These are phyloP conservation scores for Orthosia incerta DNA, from an alignment of 2,888 invertebrate species.

Conservation along the genomic window DNA sequence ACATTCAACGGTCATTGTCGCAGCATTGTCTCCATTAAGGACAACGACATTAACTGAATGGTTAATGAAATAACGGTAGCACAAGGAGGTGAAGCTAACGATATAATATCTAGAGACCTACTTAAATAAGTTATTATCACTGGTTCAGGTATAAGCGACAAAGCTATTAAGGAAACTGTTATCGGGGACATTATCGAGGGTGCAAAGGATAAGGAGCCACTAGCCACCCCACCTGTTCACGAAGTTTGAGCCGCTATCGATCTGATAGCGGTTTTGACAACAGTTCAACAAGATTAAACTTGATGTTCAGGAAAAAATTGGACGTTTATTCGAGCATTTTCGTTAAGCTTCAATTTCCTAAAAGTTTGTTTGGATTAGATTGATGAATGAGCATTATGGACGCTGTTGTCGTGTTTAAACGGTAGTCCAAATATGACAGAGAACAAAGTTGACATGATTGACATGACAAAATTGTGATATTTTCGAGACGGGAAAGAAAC, in stretches of 20 bases:
- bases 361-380: slow-evolving; percentile 38
- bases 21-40: slow-evolving; percentile 54
- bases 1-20: slow-evolving; percentile 48
- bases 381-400: slow-evolving; percentile 34
- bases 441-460: slow-evolving; percentile 52
- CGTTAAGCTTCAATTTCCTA: slow-evolving; percentile 42
- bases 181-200: slow-evolving; percentile 70
- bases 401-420: slow-evolving; percentile 29
- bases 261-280: slow-evolving; percentile 65
- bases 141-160: slow-evolving; percentile 69
- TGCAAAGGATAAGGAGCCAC: slow-evolving; percentile 65
- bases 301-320: slow-evolving; percentile 36
- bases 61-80: slow-evolving; percentile 63
- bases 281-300: slow-evolving; percentile 61
- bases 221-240: slow-evolving; percentile 65
- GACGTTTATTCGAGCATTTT: slow-evolving; percentile 37
- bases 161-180: slow-evolving; percentile 72
- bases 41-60: slow-evolving; percentile 53
- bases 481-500: slow-evolving; percentile 70
- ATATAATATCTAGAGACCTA: slow-evolving; percentile 64
- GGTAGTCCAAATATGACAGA: slow-evolving; percentile 41
- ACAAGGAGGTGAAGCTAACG: slow-evolving; percentile 58
- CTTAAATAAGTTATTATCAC: slow-evolving; percentile 68
- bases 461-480: slow-evolving; percentile 64
- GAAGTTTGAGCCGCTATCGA: slow-evolving; percentile 66